phyloP scores from a whole-genome alignment of 2,888 invertebrate species.

The Protonemura montana region DNA sequence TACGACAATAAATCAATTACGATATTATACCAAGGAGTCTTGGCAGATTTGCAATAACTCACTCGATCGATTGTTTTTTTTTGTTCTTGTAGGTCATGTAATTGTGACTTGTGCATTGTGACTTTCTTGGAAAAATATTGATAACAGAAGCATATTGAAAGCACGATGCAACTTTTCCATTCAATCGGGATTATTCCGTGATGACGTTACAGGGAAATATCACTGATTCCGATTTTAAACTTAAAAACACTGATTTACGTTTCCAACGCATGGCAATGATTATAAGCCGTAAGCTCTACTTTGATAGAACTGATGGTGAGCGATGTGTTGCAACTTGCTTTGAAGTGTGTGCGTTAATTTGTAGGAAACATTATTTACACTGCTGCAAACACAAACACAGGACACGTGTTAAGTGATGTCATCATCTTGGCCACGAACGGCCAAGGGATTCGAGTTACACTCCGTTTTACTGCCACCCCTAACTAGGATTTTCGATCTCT shows the following conservation, averaged over 20 bases:
- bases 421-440: neutral
- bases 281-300: neutral
- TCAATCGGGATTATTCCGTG: neutral
- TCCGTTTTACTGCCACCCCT: no score
- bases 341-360: neutral
- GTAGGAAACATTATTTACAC: neutral
- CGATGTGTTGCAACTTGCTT: neutral
- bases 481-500: no score
- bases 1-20: no score
- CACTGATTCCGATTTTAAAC: neutral
- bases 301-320: neutral
- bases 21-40: no score
- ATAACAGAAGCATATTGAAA: no score
- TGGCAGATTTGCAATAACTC: no score
- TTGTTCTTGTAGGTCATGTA: no score
- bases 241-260: neutral
- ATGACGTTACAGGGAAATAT: neutral
- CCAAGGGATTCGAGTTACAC: no score
- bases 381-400: neutral
- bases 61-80: no score
- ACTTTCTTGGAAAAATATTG: no score
- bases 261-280: neutral
- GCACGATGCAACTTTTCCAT: no score
- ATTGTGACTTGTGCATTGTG: no score
- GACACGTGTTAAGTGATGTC: neutral